Conservation (phyloP, 2,797 vertebrate species). For the Macroramphosus scolopax region DNA sequence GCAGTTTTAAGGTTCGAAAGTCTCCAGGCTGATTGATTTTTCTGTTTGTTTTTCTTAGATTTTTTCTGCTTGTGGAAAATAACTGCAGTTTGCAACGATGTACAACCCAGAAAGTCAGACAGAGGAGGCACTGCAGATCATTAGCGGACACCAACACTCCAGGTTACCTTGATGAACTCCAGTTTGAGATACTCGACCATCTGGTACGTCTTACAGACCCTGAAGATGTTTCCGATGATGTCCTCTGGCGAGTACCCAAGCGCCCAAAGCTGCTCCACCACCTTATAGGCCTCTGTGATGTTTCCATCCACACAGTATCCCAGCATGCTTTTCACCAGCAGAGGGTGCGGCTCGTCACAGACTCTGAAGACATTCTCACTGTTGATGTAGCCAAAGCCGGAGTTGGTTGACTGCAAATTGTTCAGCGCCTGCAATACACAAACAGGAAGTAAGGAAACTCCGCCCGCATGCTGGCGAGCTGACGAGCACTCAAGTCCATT, state of each 20-base stretch:
- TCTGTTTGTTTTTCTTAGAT: too few species aligned
- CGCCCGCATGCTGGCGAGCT: accelerated
- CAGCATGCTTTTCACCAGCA: slow-evolving; percentile 96
- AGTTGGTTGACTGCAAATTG: slow-evolving; percentile 94
- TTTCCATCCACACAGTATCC: slow-evolving; percentile 87
- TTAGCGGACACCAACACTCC: too few species aligned
- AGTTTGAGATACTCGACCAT: slow-evolving; percentile 97
- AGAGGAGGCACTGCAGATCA: too few species aligned
- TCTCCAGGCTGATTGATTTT: too few species aligned
- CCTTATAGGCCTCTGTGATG: slow-evolving; percentile 91
- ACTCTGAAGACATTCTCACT: slow-evolving; percentile 99
- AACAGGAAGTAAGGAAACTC: not conserved
- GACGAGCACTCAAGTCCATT: not conserved
- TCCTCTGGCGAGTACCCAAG: slow-evolving; percentile 96
- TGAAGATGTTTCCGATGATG: slow-evolving; percentile 95
- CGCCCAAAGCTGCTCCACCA: slow-evolving; percentile 93
- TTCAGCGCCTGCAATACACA: slow-evolving; percentile 84
- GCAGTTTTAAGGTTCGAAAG: too few species aligned
- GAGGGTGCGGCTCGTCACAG: slow-evolving; percentile 94
- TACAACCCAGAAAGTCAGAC: too few species aligned
- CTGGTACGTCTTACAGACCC: slow-evolving; percentile 95
- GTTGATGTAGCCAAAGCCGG: slow-evolving; percentile 93
- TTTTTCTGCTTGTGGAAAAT: too few species aligned
- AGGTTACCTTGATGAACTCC: slow-evolving; percentile 94
- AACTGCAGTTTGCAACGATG: too few species aligned